Evolutionary conservation across 2,888 invertebrate genomes (phyloP), one percentile per base, ranked within the genome.

Genomic region (Arge pagana): DNA sequence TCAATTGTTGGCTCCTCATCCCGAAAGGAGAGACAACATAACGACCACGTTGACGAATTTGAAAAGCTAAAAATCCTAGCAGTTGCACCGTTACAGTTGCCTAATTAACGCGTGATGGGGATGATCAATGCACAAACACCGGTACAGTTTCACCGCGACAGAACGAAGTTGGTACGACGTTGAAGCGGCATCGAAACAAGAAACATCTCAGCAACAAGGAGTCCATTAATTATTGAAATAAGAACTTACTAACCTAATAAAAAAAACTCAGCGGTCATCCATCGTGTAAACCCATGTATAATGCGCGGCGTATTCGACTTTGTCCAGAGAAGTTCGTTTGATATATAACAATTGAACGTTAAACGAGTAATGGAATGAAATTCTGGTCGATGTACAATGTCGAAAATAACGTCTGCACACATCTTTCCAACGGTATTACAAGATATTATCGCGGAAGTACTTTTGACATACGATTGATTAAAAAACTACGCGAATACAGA

Each of bases 341-440:
- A 21, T n/a, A n/a, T 23, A 30, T 30, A 21, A 13, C 35, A 8
- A n/a, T 23, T 45, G 31, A 30, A 30, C 24, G 15, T 33, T n/a
- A n/a, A n/a, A n/a, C n/a, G n/a, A n/a, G n/a, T n/a, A n/a, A n/a
- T n/a, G n/a, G n/a, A n/a, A n/a, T n/a, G n/a, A n/a, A n/a, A n/a
- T n/a, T 24, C 48, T 31, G 50, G 50, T 53, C 39, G 43, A 26
- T 28, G 26, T 36, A 48, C 41, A 48, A 42, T n/a, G 53, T 52
- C 49, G 15, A 52, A 62, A 61, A 59, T 53, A 63, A 66, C 57
- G 58, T 57, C 66, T 65, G 65, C 66, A 66, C 70, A 71, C 63
- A 70, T 74, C 74, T 74, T 74, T 74, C 74, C 74, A 74, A 71
- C 66, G 48, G 48, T 45, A 40, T 55, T 33, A 16, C 26, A 1